phyloP scores from a whole-genome alignment of 1,140 invertebrate species.

The Scaptomyza montana region DNA sequence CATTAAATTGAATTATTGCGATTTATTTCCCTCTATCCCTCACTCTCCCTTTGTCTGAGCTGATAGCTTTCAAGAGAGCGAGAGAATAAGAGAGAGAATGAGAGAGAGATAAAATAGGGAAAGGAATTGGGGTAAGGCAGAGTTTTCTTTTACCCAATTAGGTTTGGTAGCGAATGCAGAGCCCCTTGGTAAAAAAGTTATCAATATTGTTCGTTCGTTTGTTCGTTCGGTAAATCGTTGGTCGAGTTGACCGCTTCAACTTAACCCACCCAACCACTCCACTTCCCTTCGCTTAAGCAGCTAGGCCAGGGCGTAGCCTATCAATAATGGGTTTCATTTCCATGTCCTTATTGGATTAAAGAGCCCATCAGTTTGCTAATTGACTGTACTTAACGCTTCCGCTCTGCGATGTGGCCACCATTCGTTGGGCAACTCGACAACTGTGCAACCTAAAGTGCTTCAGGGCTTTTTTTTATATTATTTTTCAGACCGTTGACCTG shows the following conservation, averaged over 20 bases:
- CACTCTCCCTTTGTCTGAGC: background rate
- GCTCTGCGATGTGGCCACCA: background rate
- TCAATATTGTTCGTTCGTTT: slow-evolving; percentile 25
- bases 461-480: too few relatives aligned
- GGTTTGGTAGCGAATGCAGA: background rate
- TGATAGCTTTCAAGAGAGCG: background rate
- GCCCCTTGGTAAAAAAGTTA: slow-evolving; percentile 29
- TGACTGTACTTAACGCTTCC: slow-evolving; percentile 66
- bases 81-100: background rate
- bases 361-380: slow-evolving; percentile 68
- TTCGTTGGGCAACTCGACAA: background rate
- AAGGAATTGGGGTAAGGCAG: background rate
- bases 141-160: slow-evolving; percentile 39
- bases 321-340: slow-evolving; percentile 77
- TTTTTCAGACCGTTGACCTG: too few relatives aligned
- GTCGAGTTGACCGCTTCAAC: slow-evolving; percentile 23
- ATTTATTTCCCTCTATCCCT: slow-evolving; percentile 52
- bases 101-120: background rate
- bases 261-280: too few relatives aligned
- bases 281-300: too few relatives aligned
- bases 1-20: slow-evolving; percentile 79
- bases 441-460: too few relatives aligned
- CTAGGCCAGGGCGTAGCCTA: slow-evolving; percentile 11
- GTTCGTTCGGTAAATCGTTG: background rate
- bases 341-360: slow-evolving; percentile 78